Evolutionary conservation across 1,140 invertebrate genomes (phyloP), one percentile per base, ranked within the genome.

Genomic region (Andricus grossulariae): DNA sequence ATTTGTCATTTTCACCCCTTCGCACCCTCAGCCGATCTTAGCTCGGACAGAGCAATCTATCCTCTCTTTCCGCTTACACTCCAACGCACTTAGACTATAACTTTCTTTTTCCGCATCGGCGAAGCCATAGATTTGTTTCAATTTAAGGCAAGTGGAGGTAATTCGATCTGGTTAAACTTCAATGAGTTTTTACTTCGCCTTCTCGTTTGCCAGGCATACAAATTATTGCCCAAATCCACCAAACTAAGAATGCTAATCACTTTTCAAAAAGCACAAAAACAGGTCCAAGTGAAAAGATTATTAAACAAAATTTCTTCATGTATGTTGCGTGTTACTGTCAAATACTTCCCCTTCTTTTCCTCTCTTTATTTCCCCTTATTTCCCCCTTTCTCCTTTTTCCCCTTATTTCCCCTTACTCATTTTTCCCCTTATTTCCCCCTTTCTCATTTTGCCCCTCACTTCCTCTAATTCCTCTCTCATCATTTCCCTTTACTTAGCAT

Each of bases 1-100:
- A 85, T 85, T 85, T 85, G 82, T 85, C 81, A 85, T 85, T 82
- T 83, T 84, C 82, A 81, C 82, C 76, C 82, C 78, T 82, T 80
- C 51, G 21, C 54, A 45, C 71, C 72, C 57, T 50, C 25, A 72
- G 73, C 54, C 70, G 73, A 79, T 82, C 74, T 80, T 80, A 78
- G 49, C 75, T 77, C 50, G 77, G 79, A 77, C 72, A 45, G 77
- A 78, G 80, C 82, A 85, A 32, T 85, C 80, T 78, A 83, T 85
- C 80, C 80, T 85, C 80, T 81, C 82, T 80, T 80, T 72, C 74
- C 39, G 55, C 79, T 83, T 80, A 80, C 82, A 80, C 81, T 82
- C 80, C 79, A 76, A 78, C 83, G 82, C 80, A 82, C 80, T 83
- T 80, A 79, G 71, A 77, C 77, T 80, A 81, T 82, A 83, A 85